phyloP scores from a whole-genome alignment of 2,797 vertebrate species.

The Acrossocheilus wenchowensis region DNA sequence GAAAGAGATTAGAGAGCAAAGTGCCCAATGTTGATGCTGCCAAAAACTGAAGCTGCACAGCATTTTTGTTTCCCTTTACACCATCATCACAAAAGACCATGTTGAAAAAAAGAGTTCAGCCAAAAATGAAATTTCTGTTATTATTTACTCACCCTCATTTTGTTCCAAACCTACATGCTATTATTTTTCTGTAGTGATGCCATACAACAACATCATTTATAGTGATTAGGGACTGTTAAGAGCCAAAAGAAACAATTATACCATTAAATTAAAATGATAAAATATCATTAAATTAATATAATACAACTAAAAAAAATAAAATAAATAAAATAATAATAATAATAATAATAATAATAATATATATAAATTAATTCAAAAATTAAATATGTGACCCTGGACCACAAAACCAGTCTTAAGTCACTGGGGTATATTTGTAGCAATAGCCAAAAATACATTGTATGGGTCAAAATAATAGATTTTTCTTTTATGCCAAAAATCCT shows the following conservation, averaged over 20 bases:
- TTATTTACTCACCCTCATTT: constrained; percentile 10
- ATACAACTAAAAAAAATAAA: too few relatives aligned
- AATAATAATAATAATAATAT: too few relatives aligned
- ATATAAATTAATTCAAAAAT: too few relatives aligned
- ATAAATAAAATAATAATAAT: too few relatives aligned
- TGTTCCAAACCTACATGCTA: neutral
- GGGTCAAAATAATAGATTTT: too few relatives aligned
- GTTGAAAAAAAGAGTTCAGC: neutral
- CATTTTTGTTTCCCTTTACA: neutral
- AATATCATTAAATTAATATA: neutral
- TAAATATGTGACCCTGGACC: too few relatives aligned
- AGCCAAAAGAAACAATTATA: neutral
- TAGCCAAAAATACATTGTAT: too few relatives aligned
- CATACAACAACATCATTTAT: neutral
- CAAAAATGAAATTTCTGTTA: neutral
- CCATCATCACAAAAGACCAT: constrained; percentile 10
- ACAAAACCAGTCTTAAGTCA: too few relatives aligned
- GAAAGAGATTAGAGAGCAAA: constrained; percentile 19
- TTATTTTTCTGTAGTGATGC: neutral
- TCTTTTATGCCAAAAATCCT: too few relatives aligned
- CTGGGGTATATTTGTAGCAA: too few relatives aligned
- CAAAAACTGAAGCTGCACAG: neutral
- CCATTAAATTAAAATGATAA: neutral
- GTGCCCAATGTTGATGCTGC: neutral
- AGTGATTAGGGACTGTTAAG: neutral